phyloP scores from a whole-genome alignment of 2,797 vertebrate genomes.

The Phylloscopus collybita region DNA sequence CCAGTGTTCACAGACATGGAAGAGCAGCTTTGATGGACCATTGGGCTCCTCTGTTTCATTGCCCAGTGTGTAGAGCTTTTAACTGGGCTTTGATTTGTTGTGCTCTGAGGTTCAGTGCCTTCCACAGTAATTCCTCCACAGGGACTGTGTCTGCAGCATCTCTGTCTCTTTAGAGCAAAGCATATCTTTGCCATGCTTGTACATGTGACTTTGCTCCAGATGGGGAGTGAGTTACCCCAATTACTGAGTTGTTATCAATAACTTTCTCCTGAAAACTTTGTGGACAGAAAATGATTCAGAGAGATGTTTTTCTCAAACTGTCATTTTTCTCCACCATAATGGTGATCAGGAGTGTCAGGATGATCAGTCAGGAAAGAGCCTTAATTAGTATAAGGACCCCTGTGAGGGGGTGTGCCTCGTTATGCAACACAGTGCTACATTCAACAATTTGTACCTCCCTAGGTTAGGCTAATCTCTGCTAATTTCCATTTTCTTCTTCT shows the following conservation, averaged over 20 bases:
- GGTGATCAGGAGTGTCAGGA: neutral
- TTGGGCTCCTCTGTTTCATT: neutral
- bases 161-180: neutral
- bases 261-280: neutral
- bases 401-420: neutral
- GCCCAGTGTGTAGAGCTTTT: neutral
- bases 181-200: neutral
- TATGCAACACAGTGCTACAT: neutral
- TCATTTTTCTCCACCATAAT: neutral
- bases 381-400: neutral
- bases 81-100: neutral
- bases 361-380: neutral
- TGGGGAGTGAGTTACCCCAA: neutral
- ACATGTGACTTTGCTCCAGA: neutral
- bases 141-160: neutral
- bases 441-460: neutral
- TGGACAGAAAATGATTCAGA: neutral
- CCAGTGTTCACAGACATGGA: neutral
- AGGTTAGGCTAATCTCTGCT: neutral
- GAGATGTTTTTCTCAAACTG: neutral
- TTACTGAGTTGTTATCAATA: too few species aligned
- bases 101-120: neutral
- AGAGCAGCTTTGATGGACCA: neutral
- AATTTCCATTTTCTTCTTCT: neutral
- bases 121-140: neutral